A percentile compares a stretch with the other conserved stretches of the same genome.
Evolutionary conservation across 1,140 invertebrate species (phyloP).

Genomic region (Drosophila micromelanica): DNA sequence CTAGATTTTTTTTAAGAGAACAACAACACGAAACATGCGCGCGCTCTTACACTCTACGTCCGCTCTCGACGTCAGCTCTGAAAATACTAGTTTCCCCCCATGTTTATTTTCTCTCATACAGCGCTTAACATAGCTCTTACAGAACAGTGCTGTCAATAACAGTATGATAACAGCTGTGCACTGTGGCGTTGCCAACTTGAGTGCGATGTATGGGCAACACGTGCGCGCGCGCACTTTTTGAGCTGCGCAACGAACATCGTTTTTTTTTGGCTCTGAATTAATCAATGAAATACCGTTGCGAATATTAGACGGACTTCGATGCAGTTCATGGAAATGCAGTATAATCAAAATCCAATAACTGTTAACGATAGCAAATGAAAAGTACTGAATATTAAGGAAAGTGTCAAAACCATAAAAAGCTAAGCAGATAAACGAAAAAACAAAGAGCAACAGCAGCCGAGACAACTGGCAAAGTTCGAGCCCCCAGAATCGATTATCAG

Average conservation of each 20-base stretch:
- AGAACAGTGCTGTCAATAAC: neutral
- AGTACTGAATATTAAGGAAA: neutral
- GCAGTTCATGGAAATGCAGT: slow-evolving; percentile 25
- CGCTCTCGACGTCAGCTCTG: neutral
- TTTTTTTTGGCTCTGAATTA: slow-evolving; percentile 18
- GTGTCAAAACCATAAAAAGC: neutral
- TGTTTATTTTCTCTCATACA: no score
- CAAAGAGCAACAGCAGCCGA: neutral
- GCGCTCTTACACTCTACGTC: neutral
- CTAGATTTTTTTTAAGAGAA: no score
- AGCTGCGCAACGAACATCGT: slow-evolving; percentile 31
- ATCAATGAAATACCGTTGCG: slow-evolving; percentile 31
- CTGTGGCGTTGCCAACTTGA: slow-evolving; percentile 4
- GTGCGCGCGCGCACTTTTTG: slow-evolving; percentile 25
- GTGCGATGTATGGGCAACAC: neutral
- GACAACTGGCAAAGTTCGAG: neutral
- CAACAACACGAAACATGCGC: neutral
- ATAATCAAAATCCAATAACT: slow-evolving; percentile 29
- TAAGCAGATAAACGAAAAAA: neutral
- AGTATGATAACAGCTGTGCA: no score
- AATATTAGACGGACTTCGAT: neutral
- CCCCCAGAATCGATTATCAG: slow-evolving; percentile 33
- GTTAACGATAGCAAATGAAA: neutral
- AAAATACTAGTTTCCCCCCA: no score
- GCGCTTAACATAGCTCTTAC: neutral